Conservation (phyloP, 2,888 invertebrate species). For the Lithodes maja region DNA sequence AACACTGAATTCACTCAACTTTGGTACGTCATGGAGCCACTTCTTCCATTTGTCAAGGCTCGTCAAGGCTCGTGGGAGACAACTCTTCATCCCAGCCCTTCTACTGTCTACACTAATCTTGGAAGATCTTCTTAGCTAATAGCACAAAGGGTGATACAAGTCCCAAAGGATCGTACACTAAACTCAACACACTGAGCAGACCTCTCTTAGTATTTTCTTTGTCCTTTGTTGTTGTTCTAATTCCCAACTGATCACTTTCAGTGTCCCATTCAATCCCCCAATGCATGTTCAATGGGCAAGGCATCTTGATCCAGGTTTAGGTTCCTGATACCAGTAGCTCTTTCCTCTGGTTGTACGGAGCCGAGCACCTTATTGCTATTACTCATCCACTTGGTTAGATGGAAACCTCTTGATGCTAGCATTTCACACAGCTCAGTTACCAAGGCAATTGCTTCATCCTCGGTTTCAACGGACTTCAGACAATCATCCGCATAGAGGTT, state of each 20-base stretch:
- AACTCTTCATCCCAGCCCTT: constrained; percentile 34
- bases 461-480: no score
- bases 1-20: constrained; percentile 24
- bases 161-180: constrained; percentile 19
- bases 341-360: constrained; percentile 11
- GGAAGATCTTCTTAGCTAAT: constrained; percentile 19
- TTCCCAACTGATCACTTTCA: neutral
- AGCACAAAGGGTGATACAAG: constrained; percentile 25
- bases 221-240: constrained; percentile 2
- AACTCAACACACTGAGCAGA: constrained; percentile 11
- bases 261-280: constrained; percentile 35
- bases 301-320: neutral
- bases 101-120: constrained; percentile 28
- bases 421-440: no score
- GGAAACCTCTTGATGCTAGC: constrained; percentile 13
- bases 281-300: constrained; percentile 16
- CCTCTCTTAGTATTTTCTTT: constrained; percentile 23
- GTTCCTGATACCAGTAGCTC: constrained; percentile 21
- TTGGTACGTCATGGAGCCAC: constrained; percentile 33
- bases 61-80: neutral
- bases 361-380: constrained; percentile 23
- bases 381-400: constrained; percentile 18
- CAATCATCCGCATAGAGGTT: no score
- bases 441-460: no score
- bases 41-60: constrained; percentile 27